phyloP scores from a whole-genome alignment of 2,888 invertebrate genomes.

The Silvanus unidentatus region DNA sequence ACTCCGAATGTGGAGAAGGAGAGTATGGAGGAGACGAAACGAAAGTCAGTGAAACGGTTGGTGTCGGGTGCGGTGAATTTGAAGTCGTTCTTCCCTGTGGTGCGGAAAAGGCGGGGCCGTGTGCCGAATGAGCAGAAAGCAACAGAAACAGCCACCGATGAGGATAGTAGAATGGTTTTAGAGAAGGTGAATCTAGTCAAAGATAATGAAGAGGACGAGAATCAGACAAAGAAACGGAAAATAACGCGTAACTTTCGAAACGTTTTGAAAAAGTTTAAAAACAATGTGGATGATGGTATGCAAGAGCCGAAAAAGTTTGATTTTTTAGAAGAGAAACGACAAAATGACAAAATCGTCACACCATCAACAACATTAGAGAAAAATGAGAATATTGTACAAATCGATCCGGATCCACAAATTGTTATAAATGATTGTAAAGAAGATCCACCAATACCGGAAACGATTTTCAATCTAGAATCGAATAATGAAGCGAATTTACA shows the following conservation, averaged over 20 bases:
- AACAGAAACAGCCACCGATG: background rate
- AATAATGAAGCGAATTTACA: conserved; percentile 30
- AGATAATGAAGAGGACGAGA: conserved; percentile 15
- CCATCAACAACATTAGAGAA: conserved; percentile 24
- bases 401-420: conserved; percentile 28
- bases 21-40: conserved; percentile 8
- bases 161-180: conserved; percentile 15
- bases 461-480: conserved; percentile 29
- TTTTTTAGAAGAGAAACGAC: conserved; percentile 28
- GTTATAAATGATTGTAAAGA: conserved; percentile 26
- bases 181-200: conserved; percentile 23
- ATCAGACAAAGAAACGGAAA: conserved; percentile 25
- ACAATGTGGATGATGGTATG: conserved; percentile 13
- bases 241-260: conserved; percentile 30
- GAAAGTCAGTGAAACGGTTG: conserved; percentile 24
- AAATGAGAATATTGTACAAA: conserved; percentile 27
- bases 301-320: conserved; percentile 10
- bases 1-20: background rate
- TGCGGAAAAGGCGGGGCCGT: conserved; percentile 21
- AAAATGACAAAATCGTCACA: conserved; percentile 17
- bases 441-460: conserved; percentile 30
- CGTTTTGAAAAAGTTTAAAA: conserved; percentile 34
- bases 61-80: conserved; percentile 30
- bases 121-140: background rate
- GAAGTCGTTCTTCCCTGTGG: conserved; percentile 35